Base-by-base conservation (phyloP, 1,140 invertebrate genomes). In the Nasonia giraulti region DNA sequence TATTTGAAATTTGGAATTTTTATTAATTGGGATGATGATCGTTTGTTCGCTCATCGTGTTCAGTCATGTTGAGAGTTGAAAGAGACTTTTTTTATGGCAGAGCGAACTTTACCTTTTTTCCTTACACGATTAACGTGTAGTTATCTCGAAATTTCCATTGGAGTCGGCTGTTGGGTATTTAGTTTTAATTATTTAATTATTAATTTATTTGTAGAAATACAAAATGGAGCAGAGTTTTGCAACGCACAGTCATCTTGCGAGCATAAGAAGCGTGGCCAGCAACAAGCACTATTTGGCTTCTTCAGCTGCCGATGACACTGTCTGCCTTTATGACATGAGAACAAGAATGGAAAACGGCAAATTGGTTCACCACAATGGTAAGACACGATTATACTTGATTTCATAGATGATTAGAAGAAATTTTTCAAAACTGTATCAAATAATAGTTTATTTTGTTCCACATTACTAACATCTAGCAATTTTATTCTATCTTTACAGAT, bases 231-330 rank as follows among this genome's bases (percentile, higher is more conserved):
- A 96, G 89, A 97, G 95, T 86, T 98, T 99, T 93, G 97, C 97
- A 0, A 96, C 96, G 82, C 97, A 98, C 89, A 96, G 96, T 31
- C 98, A 99, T 91, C 93, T 94, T 86, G 95, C 95, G 8, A 97
- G 97, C 87, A 94, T 99, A 3, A 94, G 96, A 88, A 95, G 95
- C 88, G 89, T 98, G 5, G 94, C 96, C 2, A 93, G 94, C 31
- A 95, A 94, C n/a, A 95, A 94, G 33, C 95, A 96, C 88, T 96
- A 96, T 91, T 91, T 99, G 73, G 97, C 97, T 17, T 98, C 97
- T 31, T 97, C 97, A 12, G 96, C 97, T 71, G 95, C 96, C n/a
- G 98, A 99, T 93, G 98, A 99, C 93, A 95, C 95, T 74, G 96
- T 99, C 86, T 95, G 96, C 75, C 91, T 99, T 1, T 98, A 98